Base-by-base conservation (phyloP, 2,113 vertebrate species). In the Calonectris borealis region DNA sequence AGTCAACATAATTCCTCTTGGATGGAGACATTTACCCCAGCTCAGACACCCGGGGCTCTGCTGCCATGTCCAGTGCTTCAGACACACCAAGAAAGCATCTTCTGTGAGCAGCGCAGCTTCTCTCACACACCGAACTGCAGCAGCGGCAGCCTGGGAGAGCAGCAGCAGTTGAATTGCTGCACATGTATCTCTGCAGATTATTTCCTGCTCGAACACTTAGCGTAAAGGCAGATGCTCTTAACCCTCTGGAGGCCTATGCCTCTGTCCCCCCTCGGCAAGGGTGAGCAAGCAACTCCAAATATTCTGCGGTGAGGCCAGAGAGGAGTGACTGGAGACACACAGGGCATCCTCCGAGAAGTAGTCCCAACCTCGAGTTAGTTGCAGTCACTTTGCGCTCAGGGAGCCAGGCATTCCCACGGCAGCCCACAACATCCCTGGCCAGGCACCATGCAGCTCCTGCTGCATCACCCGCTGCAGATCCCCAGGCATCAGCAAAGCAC, bases 121-220 rank as follows among this genome's bases (percentile, higher is more conserved):
- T 70, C 70, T 77, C 86, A 11, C 84, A 55, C 38, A 11, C 71
- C 26, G 16, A 88, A 68, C 94, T 84, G 96, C 97, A 94, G 96
- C 95, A 27, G 90, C 71, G 0, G 93, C 96, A 93, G 94, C 90
- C 89, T 65, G 72, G 10, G 25, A 80, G 78, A 93, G 96, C 94
- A 75, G 86, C 94, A 91, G 96, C 96, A 57, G 86, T 92, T 91
- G 94, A 75, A 94, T 91, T 77, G 94, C 97, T 93, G 95, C 88
- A 96, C 97, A 95, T 96, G 94, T 94, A 97, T 91, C 96, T 90
- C 97, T 96, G 96, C 96, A 93, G 97, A 95, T 95, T 97, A 96
- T 93, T 97, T 94, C 94, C 91, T 95, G 82, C 84, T 94, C 48
- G 7, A 55, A 91, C 84, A 79, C 96, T 85, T 55, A 86, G 78